Conservation (phyloP, 2,797 vertebrate genomes). For the Sebastes goodei region DNA sequence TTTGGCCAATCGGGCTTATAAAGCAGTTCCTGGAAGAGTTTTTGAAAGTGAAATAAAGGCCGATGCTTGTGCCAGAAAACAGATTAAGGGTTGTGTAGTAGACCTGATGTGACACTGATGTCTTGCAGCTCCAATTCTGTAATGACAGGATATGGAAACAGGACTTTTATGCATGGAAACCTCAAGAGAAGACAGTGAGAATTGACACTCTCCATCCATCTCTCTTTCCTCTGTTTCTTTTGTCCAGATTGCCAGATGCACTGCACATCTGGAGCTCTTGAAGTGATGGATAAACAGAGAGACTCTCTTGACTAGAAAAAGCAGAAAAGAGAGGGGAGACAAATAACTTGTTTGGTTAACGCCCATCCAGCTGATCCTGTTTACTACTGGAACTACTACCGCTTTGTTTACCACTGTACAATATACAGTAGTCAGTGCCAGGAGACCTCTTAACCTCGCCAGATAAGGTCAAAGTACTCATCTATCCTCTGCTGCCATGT, state of each 20-base stretch:
- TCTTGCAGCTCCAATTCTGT: slow-evolving; percentile 8
- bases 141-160: background rate
- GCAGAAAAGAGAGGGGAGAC: background rate
- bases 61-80: slow-evolving; percentile 1
- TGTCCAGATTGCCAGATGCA: background rate
- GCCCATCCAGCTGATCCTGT: background rate
- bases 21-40: slow-evolving; percentile 1
- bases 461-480: slow-evolving; percentile 50
- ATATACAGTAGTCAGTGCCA: background rate
- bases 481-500: slow-evolving; percentile 44
- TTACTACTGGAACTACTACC: background rate
- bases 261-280: background rate
- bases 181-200: background rate
- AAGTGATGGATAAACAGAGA: background rate
- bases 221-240: slow-evolving; percentile 2
- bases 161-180: background rate
- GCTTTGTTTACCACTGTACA: slow-evolving; percentile 15
- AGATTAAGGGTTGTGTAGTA: background rate
- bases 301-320: background rate
- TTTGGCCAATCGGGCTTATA: background rate
- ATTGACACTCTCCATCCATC: background rate
- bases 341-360: background rate
- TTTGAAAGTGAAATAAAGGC: slow-evolving; percentile 17
- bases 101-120: slow-evolving; percentile 7
- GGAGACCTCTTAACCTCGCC: slow-evolving; percentile 32